A percentile compares a stretch with the other conserved stretches of the same genome.
Conservation (phyloP, 2,888 invertebrate species). For the Ceramica pisi region DNA sequence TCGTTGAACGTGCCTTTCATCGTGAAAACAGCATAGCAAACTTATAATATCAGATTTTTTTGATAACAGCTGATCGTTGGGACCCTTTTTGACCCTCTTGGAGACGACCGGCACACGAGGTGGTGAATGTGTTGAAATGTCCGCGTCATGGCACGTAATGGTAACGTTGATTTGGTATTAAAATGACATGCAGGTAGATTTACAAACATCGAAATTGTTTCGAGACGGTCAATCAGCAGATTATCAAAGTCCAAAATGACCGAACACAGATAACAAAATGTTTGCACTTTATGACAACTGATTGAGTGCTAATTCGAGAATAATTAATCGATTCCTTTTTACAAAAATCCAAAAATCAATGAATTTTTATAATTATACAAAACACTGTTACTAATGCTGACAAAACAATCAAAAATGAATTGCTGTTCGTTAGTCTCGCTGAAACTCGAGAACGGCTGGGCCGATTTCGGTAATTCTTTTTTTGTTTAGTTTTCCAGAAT, state of each 20-base stretch:
- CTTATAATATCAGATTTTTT: slow-evolving; percentile 83
- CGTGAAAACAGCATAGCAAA: slow-evolving; percentile 86
- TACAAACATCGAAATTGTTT: slow-evolving; percentile 84
- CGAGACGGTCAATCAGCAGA: slow-evolving; percentile 76
- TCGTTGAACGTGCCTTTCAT: slow-evolving; percentile 94
- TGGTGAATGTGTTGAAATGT: slow-evolving; percentile 65
- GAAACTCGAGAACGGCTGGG: too few species aligned
- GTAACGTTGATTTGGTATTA: slow-evolving; percentile 67
- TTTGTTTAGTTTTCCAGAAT: too few species aligned
- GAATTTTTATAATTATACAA: too few species aligned
- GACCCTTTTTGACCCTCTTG: slow-evolving; percentile 64
- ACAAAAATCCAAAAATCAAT: too few species aligned
- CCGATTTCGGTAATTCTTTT: too few species aligned
- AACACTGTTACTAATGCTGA: too few species aligned
- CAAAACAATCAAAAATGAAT: too few species aligned
- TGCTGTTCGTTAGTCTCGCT: too few species aligned
- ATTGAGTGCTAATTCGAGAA: neutral
- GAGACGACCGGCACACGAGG: slow-evolving; percentile 56
- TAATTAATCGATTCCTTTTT: rapidly evolving
- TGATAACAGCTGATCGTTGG: slow-evolving; percentile 87
- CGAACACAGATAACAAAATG: slow-evolving; percentile 76
- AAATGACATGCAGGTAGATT: slow-evolving; percentile 84
- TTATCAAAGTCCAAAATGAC: slow-evolving; percentile 87
- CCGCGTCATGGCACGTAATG: slow-evolving; percentile 65
- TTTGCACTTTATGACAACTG: slow-evolving; percentile 39